These are phyloP conservation scores for Unio pictorum DNA, from an alignment of 2,888 invertebrate genomes.

Conservation along the genomic window DNA sequence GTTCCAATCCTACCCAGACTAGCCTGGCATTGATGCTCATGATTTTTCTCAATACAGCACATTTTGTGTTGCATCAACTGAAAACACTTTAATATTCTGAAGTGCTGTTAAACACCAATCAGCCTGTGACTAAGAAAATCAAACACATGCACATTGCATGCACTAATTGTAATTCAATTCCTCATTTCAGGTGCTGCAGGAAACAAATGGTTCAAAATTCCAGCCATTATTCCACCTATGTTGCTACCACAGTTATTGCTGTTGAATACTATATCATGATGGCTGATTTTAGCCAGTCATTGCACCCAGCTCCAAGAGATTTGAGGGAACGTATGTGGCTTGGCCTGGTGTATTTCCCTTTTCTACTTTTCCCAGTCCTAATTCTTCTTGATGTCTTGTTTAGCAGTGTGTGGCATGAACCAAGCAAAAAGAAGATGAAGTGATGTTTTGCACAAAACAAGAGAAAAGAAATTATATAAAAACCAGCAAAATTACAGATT, in stretches of 20 bases:
- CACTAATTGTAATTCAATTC: neutral
- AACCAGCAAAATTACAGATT: too few species aligned
- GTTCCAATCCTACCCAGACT: too few species aligned
- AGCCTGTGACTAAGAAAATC: too few species aligned
- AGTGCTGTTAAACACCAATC: too few species aligned
- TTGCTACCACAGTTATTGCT: constrained; percentile 60
- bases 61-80: too few species aligned
- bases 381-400: constrained; percentile 55
- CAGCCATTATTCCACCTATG: constrained; percentile 64
- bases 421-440: neutral
- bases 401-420: constrained; percentile 35
- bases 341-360: constrained; percentile 60
- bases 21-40: too few species aligned
- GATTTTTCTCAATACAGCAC: too few species aligned
- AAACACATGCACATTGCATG: neutral
- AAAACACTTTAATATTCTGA: too few species aligned
- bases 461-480: neutral
- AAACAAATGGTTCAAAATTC: constrained; percentile 62
- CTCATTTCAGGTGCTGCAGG: constrained; percentile 52
- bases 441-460: neutral
- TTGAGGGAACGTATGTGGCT: constrained; percentile 50
- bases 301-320: constrained; percentile 49
- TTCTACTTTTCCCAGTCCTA: constrained; percentile 58
- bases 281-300: constrained; percentile 54
- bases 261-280: constrained; percentile 56